Conservation (phyloP, 1,140 invertebrate species). For the Drosophila gunungcola region DNA sequence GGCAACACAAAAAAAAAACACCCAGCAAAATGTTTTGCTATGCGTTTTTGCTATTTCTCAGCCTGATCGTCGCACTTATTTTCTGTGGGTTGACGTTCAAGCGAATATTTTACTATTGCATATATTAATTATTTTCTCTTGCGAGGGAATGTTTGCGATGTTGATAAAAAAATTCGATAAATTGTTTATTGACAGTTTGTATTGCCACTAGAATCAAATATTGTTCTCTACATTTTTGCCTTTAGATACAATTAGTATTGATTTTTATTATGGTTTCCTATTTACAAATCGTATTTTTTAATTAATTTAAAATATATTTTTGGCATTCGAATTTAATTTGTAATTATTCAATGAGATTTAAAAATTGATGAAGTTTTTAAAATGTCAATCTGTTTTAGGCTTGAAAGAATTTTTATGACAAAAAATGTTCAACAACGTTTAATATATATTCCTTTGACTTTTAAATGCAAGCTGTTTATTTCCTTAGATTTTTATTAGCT, state of each 20-base stretch:
- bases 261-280: too few species aligned
- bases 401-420: background rate
- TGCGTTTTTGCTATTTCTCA: conserved; percentile 55
- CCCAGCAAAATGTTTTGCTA: conserved; percentile 45
- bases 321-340: too few species aligned
- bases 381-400: too few species aligned
- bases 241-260: too few species aligned
- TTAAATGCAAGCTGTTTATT: background rate
- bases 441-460: background rate
- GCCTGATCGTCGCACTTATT: conserved; percentile 31
- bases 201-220: background rate
- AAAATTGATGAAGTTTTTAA: too few species aligned
- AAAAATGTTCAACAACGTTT: too few species aligned
- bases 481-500: conserved; percentile 3
- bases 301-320: background rate
- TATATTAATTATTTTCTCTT: conserved; percentile 3
- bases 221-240: too few species aligned
- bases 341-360: too few species aligned
- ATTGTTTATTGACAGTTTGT: background rate
- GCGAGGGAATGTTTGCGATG: conserved; percentile 3
- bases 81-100: background rate
- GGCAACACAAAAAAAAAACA: conserved; percentile 39
- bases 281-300: too few species aligned
- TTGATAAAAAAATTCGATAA: background rate
- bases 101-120: background rate